Evolutionary conservation across 2,113 vertebrate genomes (phyloP).

Genomic region (Castor canadensis): DNA sequence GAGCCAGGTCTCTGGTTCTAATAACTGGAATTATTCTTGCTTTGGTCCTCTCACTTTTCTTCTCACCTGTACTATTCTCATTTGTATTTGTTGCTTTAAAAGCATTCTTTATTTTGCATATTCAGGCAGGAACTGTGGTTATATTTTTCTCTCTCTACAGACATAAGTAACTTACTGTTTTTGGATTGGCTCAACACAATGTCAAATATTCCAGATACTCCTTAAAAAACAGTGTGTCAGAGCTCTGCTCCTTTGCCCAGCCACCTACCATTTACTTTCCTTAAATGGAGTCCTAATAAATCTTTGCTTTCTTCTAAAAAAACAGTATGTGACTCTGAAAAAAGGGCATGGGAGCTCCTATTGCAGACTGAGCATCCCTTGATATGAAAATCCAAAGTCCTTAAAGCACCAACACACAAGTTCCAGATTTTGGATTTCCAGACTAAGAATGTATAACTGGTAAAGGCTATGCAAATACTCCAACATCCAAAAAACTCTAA

Average conservation of each 20-base stretch:
- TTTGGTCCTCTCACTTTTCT: background rate
- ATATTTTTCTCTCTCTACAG: slow-evolving; percentile 1
- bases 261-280: too few relatives aligned
- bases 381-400: background rate
- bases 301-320: too few relatives aligned
- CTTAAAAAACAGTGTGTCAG: background rate
- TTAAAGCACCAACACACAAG: background rate
- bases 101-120: background rate
- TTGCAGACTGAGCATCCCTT: background rate
- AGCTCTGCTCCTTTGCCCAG: too few relatives aligned
- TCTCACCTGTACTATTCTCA: background rate
- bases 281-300: too few relatives aligned
- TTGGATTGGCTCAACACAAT: slow-evolving; percentile 3
- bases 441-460: background rate
- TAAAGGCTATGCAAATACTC: background rate
- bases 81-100: background rate
- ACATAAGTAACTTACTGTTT: background rate
- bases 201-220: background rate
- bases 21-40: background rate
- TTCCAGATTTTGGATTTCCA: background rate
- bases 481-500: background rate
- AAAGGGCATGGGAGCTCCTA: background rate
- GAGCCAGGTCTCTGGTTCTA: background rate
- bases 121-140: background rate
- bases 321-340: background rate